These are phyloP conservation scores for Odontamblyopus lacepedii DNA, from an alignment of 2,797 vertebrate species.

Conservation along the genomic window DNA sequence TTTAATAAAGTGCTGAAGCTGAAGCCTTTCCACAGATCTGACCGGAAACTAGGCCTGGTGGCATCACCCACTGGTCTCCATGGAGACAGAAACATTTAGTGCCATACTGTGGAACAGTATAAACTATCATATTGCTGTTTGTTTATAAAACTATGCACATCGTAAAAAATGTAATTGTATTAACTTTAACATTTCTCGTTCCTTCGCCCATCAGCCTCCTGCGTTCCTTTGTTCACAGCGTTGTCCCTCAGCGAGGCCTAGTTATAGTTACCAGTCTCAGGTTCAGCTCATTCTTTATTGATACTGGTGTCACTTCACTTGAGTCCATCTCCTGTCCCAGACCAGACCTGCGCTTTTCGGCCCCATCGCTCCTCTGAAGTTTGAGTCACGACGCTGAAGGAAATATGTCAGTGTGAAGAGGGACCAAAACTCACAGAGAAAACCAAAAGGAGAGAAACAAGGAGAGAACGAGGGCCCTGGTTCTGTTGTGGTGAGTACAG, in stretches of 20 bases:
- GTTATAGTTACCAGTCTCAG: conserved; percentile 81
- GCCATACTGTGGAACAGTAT: too few species aligned
- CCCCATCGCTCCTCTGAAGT: conserved; percentile 61
- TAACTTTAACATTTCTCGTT: too few species aligned
- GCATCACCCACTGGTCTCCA: too few species aligned
- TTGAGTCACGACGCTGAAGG: conserved; percentile 56
- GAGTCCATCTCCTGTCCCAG: conserved; percentile 68
- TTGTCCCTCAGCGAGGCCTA: conserved; percentile 72
- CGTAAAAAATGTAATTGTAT: too few species aligned
- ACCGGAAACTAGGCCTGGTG: too few species aligned
- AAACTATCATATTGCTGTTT: too few species aligned
- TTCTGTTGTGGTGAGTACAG: conserved; percentile 65
- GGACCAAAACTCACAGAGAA: conserved; percentile 17
- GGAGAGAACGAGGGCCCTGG: conserved; percentile 13
- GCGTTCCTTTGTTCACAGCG: conserved; percentile 51
- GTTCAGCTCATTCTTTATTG: conserved; percentile 90
- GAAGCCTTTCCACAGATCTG: too few species aligned
- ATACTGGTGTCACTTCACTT: conserved; percentile 83
- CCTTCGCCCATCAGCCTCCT: neutral
- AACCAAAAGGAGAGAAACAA: conserved; percentile 20
- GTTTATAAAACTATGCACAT: too few species aligned
- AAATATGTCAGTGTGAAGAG: conserved; percentile 64
- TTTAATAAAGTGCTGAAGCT: too few species aligned
- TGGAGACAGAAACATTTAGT: too few species aligned
- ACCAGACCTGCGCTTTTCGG: conserved; percentile 75